Base-by-base conservation (phyloP, 1,140 invertebrate species). In the Drosophila sproati region DNA sequence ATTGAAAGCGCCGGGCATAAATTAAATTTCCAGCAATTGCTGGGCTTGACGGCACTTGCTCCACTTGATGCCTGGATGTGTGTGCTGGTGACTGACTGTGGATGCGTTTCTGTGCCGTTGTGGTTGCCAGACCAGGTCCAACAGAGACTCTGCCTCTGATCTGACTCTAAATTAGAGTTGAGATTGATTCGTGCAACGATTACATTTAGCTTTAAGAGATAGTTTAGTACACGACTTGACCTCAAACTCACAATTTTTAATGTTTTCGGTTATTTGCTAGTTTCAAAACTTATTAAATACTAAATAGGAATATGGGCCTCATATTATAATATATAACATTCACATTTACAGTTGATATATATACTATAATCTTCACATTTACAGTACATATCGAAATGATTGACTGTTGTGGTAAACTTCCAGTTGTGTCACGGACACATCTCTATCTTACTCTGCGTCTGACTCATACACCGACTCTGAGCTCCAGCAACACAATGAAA, bases 1-100 rank as follows among this genome's bases (percentile, higher is more conserved):
- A 77, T 74, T 80, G 69, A 75, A 82, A 75, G 75, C 78, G 78
- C 78, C 61, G 55, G 60, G 80, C 83, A 87, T 87, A 88, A 87
- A 88, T 87, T 87, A 80, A 87, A 82, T 87, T 87, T 88, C 43
- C 69, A 82, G 80, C 83, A 88, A 88, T 77, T 78, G 69, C 83
- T 87, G 79, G 63, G 59, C 83, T 72, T 87, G 82, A 87, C 76
- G 79, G 57, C 79, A 63, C 72, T 80, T 74, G 82, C 79, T 61
- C 32, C 77, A 51, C 66, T 67, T 78, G 61, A 71, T 64, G 60
- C 39, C 4, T 43, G 20, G 20, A 20, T 20, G 39, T 43, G 39
- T 43, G 6, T 4, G 39, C 10, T 10, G 57, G 55, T 61, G 34
- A 37, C 32, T 34, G 50, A 54, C 12, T 64, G 31, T 63, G 35